Base-by-base conservation (phyloP, 2,797 vertebrate species). In the Leptatherina wallacei region DNA sequence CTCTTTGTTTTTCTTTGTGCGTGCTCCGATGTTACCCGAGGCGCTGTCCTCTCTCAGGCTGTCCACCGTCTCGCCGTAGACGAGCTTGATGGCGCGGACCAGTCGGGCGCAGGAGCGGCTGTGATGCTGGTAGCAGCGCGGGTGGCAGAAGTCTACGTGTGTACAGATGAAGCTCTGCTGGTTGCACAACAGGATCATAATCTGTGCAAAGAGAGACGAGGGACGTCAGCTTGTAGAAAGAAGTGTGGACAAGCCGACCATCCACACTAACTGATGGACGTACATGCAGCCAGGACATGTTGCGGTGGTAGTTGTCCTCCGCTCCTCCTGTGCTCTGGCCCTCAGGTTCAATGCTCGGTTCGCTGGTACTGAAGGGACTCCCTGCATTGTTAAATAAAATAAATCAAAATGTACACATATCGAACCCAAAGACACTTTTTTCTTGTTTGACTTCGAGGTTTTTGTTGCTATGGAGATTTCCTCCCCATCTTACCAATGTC, bases 131-230 rank as follows among this genome's bases (percentile, higher is more conserved):
- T 98, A 99, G 91, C 98, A 99, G 89, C 97, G 97, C 0, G 98
- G 97, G 84, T 99, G 98, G 78, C 98, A 99, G 92, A 97, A 99
- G 90, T 99, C 98, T 11, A 97, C 74, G 44, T 99, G 98, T 6
- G 96, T 97, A 55, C 98, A 99, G 88, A 99, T 99, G 92, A 99
- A 99, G 76, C 97, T 99, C 84, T 99, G 98, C 88, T 99, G 98
- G 91, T 99, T 99, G 94, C 98, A 99, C 56, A 99, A 87, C 3
- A 99, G 91, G 85, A 99, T 98, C 97, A 99, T 99, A 36, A 99
- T 97, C 98, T 99, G 92, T 40, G 86, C 81, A 10, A 1, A 58
- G 32, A 66, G 42, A 62, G n/a, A 60, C n/a, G 7, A 13, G 22
- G 16, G 62, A 7, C 4, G 78, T 78, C n/a, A 49, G 69, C 3